Evolutionary conservation across 2,888 invertebrate species (phyloP).

Genomic region (Drosophila kanekoi): DNA sequence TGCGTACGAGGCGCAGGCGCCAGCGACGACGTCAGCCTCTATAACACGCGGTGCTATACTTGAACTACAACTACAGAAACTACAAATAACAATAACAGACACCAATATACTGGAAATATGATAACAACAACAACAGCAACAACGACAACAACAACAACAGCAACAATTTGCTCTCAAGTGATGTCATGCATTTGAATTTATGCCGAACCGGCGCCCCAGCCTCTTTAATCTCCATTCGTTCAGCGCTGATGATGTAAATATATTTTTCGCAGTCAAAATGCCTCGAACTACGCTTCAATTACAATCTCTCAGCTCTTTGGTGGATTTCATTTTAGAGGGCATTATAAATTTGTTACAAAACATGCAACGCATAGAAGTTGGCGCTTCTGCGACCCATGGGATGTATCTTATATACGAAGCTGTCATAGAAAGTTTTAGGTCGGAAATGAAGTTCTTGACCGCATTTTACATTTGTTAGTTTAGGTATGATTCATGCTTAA

Average conservation of each 20-base stretch:
- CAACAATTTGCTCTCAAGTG: constrained; percentile 60
- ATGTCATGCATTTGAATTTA: constrained; percentile 71
- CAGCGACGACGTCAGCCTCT: constrained; percentile 59
- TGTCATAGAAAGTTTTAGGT: too few species aligned
- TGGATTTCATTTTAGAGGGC: background rate
- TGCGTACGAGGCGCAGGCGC: constrained; percentile 68
- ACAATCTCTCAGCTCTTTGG: constrained; percentile 17
- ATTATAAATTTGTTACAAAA: background rate
- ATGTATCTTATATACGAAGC: too few species aligned
- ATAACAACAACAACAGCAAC: constrained; percentile 5
- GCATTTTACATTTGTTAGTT: too few species aligned
- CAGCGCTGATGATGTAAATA: constrained; percentile 48
- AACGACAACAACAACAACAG: constrained; percentile 7
- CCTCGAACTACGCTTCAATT: constrained; percentile 48
- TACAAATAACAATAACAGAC: constrained; percentile 43
- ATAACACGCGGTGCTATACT: constrained; percentile 29
- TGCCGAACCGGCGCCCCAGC: constrained; percentile 47
- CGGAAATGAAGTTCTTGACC: too few species aligned
- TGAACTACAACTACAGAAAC: constrained; percentile 30
- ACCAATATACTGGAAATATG: constrained; percentile 23
- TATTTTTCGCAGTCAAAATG: constrained; percentile 25
- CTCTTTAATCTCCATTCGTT: constrained; percentile 48
- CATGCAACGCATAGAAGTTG: background rate
- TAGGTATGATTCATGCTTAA: too few species aligned
- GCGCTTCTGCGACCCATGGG: too few species aligned